Percentiles rank a stretch among this genome's conserved stretches.
Evolutionary conservation across 2,797 vertebrate species (phyloP).

Genomic region (Falco columbarius): DNA sequence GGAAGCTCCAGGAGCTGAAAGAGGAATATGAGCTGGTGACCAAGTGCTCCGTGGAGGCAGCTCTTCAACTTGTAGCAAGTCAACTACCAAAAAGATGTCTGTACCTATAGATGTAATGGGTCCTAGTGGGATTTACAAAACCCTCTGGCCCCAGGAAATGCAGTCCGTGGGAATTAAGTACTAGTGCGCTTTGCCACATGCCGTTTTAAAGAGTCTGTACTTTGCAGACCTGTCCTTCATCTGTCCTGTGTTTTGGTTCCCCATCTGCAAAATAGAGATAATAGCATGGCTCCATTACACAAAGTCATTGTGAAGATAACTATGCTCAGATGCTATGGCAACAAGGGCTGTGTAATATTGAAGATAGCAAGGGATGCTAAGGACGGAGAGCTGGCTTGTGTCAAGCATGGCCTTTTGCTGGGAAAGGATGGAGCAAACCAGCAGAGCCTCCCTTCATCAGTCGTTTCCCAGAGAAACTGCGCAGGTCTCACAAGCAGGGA

Average conservation of each 20-base stretch:
- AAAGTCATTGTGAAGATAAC: background rate
- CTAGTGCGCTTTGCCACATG: background rate
- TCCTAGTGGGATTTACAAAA: background rate
- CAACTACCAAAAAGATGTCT: background rate
- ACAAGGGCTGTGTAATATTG: background rate
- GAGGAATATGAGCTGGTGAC: background rate
- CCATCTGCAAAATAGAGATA: background rate
- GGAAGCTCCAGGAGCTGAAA: background rate
- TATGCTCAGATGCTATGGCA: background rate
- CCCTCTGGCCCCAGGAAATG: background rate
- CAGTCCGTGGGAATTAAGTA: background rate
- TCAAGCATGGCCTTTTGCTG: background rate
- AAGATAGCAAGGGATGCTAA: background rate
- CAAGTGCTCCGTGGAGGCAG: background rate
- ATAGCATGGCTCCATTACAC: background rate
- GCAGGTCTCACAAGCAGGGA: rapidly evolving
- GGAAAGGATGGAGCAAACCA: background rate
- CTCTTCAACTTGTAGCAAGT: background rate
- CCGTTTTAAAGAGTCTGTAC: background rate
- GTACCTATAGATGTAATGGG: background rate
- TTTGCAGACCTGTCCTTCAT: background rate
- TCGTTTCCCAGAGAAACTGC: background rate
- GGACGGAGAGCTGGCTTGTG: constrained; percentile 10
- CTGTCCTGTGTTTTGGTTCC: background rate
- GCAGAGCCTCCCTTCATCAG: background rate